phyloP scores from a whole-genome alignment of 2,113 vertebrate genomes.

The Aptenodytes forsteri region DNA sequence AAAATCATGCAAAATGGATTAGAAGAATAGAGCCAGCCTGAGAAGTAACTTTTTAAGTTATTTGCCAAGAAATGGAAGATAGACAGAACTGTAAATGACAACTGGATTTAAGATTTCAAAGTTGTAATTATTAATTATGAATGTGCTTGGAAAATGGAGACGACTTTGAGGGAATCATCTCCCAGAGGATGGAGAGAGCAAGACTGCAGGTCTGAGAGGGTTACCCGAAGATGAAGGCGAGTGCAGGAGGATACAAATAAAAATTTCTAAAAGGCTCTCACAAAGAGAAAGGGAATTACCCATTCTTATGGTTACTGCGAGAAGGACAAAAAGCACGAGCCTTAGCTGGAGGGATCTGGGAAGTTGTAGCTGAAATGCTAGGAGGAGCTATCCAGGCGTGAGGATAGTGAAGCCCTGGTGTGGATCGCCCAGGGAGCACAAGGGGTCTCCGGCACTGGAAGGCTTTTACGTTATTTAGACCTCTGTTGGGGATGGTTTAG shows the following conservation, averaged over 20 bases:
- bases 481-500: neutral
- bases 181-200: neutral
- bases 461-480: neutral
- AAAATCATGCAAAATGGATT: neutral
- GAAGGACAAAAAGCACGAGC: neutral
- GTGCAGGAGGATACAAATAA: neutral
- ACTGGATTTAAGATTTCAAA: neutral
- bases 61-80: neutral
- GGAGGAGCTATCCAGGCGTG: neutral
- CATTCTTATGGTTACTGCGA: neutral
- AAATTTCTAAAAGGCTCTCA: neutral
- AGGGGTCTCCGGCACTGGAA: neutral
- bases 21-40: neutral
- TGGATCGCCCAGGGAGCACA: rapidly evolving
- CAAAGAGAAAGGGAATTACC: neutral
- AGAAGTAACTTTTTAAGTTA: neutral
- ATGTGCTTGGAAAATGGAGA: neutral
- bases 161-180: neutral
- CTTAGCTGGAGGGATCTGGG: neutral
- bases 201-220: neutral
- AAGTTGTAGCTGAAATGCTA: neutral
- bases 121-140: neutral
- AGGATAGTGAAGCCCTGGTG: neutral
- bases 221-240: neutral
- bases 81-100: neutral